Base-by-base conservation (phyloP, 2,888 invertebrate genomes). In the Orthosia gothica region DNA sequence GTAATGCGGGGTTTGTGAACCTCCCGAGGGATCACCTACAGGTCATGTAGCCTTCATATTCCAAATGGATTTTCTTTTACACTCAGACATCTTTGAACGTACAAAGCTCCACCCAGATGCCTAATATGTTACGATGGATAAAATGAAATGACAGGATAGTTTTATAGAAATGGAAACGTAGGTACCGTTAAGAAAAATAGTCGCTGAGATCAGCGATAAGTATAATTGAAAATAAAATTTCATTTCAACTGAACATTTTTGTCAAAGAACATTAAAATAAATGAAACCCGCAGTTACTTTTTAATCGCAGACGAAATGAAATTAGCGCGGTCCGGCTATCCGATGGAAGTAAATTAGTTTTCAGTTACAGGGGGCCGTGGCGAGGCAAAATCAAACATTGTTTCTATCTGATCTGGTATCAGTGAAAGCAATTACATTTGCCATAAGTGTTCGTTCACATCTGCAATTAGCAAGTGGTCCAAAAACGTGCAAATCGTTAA, bases 401-500 rank as follows among this genome's bases (percentile, higher is more conserved):
- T 92, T 93, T 92, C 82, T 81, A 86, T 87, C 92, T 91, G 89
- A 86, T 87, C 91, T 91, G 88, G 90, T 94, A 94, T 94, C 94
- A 93, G 92, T 89, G 92, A 94, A 94, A 95, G 94, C 95, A 95
- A 96, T 96, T 95, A 96, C 93, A 96, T 92, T 94, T 92, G 90
- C 95, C 95, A 93, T 94, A 95, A 96, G 95, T 94, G 94, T 95
- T 94, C 95, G 94, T 94, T 94, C 95, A 95, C 94, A 96, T 95
- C 95, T 93, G 95, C 95, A 96, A 96, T 96, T 96, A 96, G 96
- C 95, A 93, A 91, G 91, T 94, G 94, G 94, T 94, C 96, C 94
- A 95, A 95, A 96, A 96, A 95, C 96, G 96, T 96, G 96, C 95
- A 93, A 96, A 96, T 96, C 96, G 96, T 95, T 96, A 96, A 93